A percentile compares a stretch with the other conserved stretches of the same genome.
Evolutionary conservation across 1,140 invertebrate species (phyloP).

Genomic region (Zaprionus nigranus): DNA sequence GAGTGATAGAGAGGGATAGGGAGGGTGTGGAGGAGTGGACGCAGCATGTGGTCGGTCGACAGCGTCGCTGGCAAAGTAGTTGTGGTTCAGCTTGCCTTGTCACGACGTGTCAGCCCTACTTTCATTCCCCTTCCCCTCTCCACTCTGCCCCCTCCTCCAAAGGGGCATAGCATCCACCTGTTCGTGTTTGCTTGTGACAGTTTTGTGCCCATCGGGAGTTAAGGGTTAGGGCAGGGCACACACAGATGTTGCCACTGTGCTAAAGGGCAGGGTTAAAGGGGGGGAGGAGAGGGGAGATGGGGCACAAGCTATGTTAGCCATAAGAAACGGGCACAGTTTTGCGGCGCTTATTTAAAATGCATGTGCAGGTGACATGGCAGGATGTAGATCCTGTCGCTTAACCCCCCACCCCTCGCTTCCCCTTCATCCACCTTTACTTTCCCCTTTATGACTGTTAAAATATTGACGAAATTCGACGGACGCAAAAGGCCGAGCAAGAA

Average conservation of each 20-base stretch:
- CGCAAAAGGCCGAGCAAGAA: background rate
- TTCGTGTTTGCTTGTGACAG: constrained; percentile 1
- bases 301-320: constrained; percentile 4
- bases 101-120: background rate
- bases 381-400: constrained; percentile 20
- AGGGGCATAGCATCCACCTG: background rate
- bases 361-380: constrained; percentile 27
- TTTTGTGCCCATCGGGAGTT: constrained; percentile 26
- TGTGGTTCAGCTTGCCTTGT: background rate
- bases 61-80: constrained; percentile 20
- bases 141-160: background rate
- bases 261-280: no score
- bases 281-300: no score
- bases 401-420: background rate
- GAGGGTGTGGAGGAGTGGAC: background rate
- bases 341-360: constrained; percentile 35
- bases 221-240: background rate
- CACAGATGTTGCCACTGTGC: background rate
- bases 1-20: background rate
- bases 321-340: constrained; percentile 15
- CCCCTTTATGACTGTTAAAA: constrained; percentile 3
- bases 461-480: constrained; percentile 44
- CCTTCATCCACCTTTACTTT: background rate
- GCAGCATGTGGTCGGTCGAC: constrained; percentile 39
- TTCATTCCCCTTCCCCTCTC: no score